Evolutionary conservation across 1,140 invertebrate genomes (phyloP).

Genomic region (Cardiocondyla obscurior): DNA sequence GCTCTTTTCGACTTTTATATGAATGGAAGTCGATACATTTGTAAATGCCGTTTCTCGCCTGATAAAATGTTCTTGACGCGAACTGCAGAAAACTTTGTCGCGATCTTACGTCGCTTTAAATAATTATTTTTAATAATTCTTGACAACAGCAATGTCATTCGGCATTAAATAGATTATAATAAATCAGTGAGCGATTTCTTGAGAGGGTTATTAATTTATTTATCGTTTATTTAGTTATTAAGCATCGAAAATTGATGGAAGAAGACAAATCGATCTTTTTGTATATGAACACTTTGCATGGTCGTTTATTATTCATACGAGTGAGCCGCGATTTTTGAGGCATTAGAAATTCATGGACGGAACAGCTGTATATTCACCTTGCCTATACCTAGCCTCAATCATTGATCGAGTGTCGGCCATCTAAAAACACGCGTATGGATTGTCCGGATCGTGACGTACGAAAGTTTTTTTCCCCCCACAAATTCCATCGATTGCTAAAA

Average conservation of each 20-base stretch:
- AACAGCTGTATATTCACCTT: constrained; percentile 60
- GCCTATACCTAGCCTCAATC: constrained; percentile 48
- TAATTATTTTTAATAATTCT: constrained; percentile 7
- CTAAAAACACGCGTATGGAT: constrained; percentile 49
- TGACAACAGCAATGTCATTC: too few relatives aligned
- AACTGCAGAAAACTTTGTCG: not conserved
- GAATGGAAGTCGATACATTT: constrained; percentile 14
- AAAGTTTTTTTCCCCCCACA: constrained; percentile 15
- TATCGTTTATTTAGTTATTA: not conserved
- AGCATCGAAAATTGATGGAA: not conserved
- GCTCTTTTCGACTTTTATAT: constrained; percentile 27
- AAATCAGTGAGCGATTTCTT: not conserved
- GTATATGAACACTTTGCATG: constrained; percentile 8
- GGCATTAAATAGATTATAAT: constrained; percentile 19
- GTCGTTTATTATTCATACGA: constrained; percentile 44
- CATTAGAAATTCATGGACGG: constrained; percentile 53
- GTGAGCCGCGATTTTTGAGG: constrained; percentile 48
- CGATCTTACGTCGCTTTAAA: not conserved
- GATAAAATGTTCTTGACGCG: not conserved
- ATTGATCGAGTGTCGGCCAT: constrained; percentile 45
- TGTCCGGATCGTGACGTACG: constrained; percentile 28
- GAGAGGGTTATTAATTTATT: constrained; percentile 11
- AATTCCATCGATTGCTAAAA: constrained; percentile 14
- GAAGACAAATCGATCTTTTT: not conserved
- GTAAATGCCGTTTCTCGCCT: not conserved